These are phyloP conservation scores for Aldabrachelys gigantea DNA, from an alignment of 2,113 vertebrate species.

Conservation along the genomic window DNA sequence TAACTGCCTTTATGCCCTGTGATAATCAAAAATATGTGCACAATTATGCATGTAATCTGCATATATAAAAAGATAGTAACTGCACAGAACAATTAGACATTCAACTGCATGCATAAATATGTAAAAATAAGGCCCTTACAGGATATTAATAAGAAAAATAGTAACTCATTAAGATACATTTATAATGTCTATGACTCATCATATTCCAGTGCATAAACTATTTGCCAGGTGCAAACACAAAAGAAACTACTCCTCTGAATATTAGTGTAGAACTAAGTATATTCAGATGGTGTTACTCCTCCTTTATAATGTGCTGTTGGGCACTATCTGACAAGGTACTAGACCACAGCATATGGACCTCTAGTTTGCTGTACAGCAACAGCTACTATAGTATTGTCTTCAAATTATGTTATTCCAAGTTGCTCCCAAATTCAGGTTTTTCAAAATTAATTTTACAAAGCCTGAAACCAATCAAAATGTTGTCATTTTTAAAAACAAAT, in stretches of 20 bases:
- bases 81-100: neutral
- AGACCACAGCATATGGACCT: neutral
- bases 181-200: neutral
- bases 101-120: neutral
- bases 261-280: fast-evolving
- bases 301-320: neutral
- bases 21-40: neutral
- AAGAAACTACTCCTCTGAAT: neutral
- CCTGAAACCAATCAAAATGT: neutral
- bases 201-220: neutral
- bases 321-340: fast-evolving
- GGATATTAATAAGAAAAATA: neutral
- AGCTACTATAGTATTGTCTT: neutral
- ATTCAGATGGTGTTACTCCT: neutral
- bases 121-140: neutral
- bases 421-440: neutral
- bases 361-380: neutral
- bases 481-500: neutral
- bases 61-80: fast-evolving
- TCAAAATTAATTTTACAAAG: neutral
- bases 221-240: neutral
- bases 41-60: neutral
- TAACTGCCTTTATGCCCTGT: neutral
- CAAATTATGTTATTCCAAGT: neutral
- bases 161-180: neutral